Base-by-base conservation (phyloP, 2,888 invertebrate species). In the Microchrysa polita region DNA sequence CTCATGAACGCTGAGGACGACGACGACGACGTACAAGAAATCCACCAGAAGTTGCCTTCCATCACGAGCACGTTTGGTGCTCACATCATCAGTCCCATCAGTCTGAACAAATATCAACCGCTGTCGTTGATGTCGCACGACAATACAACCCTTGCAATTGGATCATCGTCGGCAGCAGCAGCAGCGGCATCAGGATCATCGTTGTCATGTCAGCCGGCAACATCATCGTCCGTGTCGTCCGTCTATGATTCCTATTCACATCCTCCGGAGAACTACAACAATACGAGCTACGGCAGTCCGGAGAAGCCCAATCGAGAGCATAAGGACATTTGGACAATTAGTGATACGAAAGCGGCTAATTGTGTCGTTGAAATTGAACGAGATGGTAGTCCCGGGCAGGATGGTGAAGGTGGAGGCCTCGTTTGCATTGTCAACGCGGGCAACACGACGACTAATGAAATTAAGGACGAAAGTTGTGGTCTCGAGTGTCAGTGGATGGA, bases 401-500 rank as follows among this genome's bases (percentile, higher is more conserved):
- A 34, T 34, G 27, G 27, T 34, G 7, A 7, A 2, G 48, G 59
- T 12, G 44, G n/a, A 2, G 23, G 40, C 52, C 34, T 20, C 42
- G 16, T 42, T 9, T 23, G 40, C 61, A 67, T 40, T 34, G 22
- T 27, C 16, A 48, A 59, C 34, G 67, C 14, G 10, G 44, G 34
- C 20, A 23, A 5, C 34, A 22, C 16, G n/a, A 57, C 14, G 12
- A 12, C 12, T 22, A 40, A 61, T 34, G 69, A 60, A 44, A 63
- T 20, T 52, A 48, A 60, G 67, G 57, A 72, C 42, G 53, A 44
- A 53, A 27, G 22, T 52, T 61, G 42, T 67, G 72, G 34, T 44
- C 44, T 77, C 78, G 79, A 83, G 18, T 97, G 97, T 82, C 89
- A 91, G 78, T 97, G 97, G 97, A 90, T 92, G 75, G 91, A 92